Evolutionary conservation across 2,888 invertebrate species (phyloP).

Genomic region (Ornithoptera alexandrae): DNA sequence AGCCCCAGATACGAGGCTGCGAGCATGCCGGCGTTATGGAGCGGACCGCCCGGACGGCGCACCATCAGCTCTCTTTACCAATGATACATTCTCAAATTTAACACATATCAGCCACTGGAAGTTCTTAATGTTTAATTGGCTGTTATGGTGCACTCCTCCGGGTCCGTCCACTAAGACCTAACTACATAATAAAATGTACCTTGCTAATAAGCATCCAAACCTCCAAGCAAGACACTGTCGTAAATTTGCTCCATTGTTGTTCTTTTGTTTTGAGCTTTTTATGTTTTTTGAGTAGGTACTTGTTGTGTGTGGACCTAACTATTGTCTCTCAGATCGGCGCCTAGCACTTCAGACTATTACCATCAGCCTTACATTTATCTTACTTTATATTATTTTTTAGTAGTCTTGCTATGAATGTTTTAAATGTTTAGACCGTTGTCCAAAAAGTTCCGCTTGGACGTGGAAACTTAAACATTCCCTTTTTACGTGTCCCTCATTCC

Average conservation of each 20-base stretch:
- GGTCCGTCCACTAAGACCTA: conserved; percentile 51
- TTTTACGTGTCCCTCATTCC: conserved; percentile 33
- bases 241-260: conserved; percentile 59
- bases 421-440: conserved; percentile 52
- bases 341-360: conserved; percentile 43
- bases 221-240: conserved; percentile 55
- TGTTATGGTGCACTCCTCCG: conserved; percentile 53
- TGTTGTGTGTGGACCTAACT: conserved; percentile 62
- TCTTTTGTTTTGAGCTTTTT: conserved; percentile 62
- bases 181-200: conserved; percentile 54
- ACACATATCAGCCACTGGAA: not conserved
- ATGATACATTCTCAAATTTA: not conserved
- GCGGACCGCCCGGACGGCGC: conserved; percentile 56
- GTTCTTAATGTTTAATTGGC: conserved; percentile 30
- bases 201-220: conserved; percentile 51
- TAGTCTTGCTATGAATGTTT: conserved; percentile 61
- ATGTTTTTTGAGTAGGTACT: conserved; percentile 61
- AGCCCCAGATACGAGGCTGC: conserved; percentile 80
- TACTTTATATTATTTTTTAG: conserved; percentile 47
- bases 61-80: conserved; percentile 37
- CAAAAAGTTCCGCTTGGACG: conserved; percentile 52
- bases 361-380: conserved; percentile 46
- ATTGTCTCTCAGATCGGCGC: conserved; percentile 50
- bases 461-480: conserved; percentile 45
- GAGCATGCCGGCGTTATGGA: conserved; percentile 77